Conservation (phyloP, 2,888 invertebrate species). For the Criorhina ranunculi region DNA sequence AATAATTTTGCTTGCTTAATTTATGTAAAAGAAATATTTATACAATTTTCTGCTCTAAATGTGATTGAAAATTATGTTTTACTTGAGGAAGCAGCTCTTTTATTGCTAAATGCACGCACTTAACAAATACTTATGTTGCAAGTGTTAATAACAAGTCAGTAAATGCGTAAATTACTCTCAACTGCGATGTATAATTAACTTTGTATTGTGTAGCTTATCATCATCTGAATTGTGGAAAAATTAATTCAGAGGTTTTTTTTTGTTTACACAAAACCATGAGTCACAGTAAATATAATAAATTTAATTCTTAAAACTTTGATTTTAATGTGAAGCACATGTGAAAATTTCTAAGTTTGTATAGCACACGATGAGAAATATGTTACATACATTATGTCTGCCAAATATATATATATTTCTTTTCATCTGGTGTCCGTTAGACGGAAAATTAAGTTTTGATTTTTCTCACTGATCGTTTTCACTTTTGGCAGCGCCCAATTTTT, state of each 20-base stretch:
- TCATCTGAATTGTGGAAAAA: not conserved
- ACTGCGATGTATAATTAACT: constrained; percentile 22
- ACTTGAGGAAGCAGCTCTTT: constrained; percentile 18
- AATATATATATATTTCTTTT: not conserved
- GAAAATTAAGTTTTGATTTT: constrained; percentile 35
- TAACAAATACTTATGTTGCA: not conserved
- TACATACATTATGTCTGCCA: constrained; percentile 7
- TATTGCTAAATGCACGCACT: constrained; percentile 47
- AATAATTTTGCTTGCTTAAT: constrained; percentile 31
- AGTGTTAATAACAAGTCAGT: constrained; percentile 16
- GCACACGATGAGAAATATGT: constrained; percentile 5
- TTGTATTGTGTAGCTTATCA: constrained; percentile 17
- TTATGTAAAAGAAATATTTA: constrained; percentile 26
- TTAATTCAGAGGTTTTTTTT: not conserved
- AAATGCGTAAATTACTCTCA: constrained; percentile 3
- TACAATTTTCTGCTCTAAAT: constrained; percentile 53
- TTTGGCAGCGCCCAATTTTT: constrained; percentile 38
- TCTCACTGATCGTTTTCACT: constrained; percentile 14
- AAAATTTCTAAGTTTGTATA: not conserved
- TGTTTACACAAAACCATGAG: not conserved
- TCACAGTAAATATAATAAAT: not conserved
- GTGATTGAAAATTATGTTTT: constrained; percentile 16
- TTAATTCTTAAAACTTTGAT: not conserved
- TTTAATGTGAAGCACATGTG: not conserved
- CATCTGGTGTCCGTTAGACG: not conserved